Percentiles rank a stretch among this genome's conserved stretches.
Conservation (phyloP, 2,888 invertebrate genomes). For the Ennomos fuscantarius region DNA sequence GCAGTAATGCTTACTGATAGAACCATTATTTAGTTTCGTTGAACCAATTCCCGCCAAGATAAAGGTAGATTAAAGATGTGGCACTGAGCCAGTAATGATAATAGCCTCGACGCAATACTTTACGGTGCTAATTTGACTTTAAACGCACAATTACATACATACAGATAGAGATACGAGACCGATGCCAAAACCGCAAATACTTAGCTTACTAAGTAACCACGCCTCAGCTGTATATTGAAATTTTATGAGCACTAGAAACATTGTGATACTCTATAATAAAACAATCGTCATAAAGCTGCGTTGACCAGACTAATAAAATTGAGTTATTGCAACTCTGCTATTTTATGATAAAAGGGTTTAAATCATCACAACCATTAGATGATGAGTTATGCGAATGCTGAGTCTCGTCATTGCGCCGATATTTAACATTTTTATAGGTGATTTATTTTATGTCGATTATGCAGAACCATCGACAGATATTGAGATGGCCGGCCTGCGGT, state of each 20-base stretch:
- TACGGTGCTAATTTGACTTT: conserved; percentile 75
- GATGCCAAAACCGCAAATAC: conserved; percentile 66
- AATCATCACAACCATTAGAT: conserved; percentile 83
- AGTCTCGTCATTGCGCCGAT: conserved; percentile 78
- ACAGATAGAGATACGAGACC: conserved; percentile 61
- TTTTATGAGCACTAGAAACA: conserved; percentile 64
- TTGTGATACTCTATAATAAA: conserved; percentile 71
- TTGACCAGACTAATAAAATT: conserved; percentile 82
- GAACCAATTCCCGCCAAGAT: conserved; percentile 37
- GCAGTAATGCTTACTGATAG: conserved; percentile 44
- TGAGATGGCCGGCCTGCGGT: conserved; percentile 56
- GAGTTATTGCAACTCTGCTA: conserved; percentile 81
- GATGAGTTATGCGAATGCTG: conserved; percentile 80
- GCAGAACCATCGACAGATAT: conserved; percentile 70
- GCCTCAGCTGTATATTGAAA: conserved; percentile 61
- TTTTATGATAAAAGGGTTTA: conserved; percentile 84
- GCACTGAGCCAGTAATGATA: conserved; percentile 72
- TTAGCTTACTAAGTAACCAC: conserved; percentile 51
- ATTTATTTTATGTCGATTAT: conserved; percentile 77
- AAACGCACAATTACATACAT: conserved; percentile 71
- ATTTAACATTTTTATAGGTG: conserved; percentile 82
- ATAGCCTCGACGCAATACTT: conserved; percentile 61
- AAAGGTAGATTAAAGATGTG: conserved; percentile 65
- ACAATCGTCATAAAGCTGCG: conserved; percentile 74
- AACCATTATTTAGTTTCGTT: conserved; percentile 43